A percentile compares a stretch with the other conserved stretches of the same genome.
These are phyloP conservation scores for Petrophora chlorosata DNA, from an alignment of 2,888 invertebrate species.

Conservation along the genomic window DNA sequence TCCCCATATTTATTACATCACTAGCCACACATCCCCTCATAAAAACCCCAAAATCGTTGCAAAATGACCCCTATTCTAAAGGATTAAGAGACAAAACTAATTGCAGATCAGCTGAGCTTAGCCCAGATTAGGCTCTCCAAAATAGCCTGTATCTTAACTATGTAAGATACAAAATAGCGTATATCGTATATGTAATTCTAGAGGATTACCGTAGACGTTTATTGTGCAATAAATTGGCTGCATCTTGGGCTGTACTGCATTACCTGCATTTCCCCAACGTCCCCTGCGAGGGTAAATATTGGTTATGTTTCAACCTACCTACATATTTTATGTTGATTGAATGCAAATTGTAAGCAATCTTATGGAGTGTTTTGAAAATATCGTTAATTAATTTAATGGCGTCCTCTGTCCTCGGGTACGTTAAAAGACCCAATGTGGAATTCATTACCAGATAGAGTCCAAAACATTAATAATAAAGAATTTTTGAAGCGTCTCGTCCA, in stretches of 20 bases:
- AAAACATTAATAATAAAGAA: no score
- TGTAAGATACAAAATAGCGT: slow-evolving; percentile 3
- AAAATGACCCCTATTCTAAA: slow-evolving; percentile 3
- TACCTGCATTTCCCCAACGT: slow-evolving; percentile 57
- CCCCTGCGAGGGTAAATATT: slow-evolving; percentile 17
- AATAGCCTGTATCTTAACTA: neutral
- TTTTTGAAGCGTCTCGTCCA: no score
- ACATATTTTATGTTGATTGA: slow-evolving; percentile 2
- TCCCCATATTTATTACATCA: slow-evolving; percentile 4
- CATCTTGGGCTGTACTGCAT: slow-evolving; percentile 47
- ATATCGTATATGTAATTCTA: slow-evolving; percentile 46
- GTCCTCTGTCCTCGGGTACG: no score
- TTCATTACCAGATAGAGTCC: no score
- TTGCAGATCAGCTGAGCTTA: neutral
- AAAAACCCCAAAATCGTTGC: neutral
- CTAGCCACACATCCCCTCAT: neutral
- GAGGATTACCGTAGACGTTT: slow-evolving; percentile 59
- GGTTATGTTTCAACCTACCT: slow-evolving; percentile 28
- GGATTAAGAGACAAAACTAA: slow-evolving; percentile 1
- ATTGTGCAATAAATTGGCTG: slow-evolving; percentile 61
- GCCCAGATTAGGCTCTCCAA: neutral
- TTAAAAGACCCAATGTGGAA: no score
- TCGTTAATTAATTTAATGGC: no score
- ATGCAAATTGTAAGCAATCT: neutral
- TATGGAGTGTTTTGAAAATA: no score